These are phyloP conservation scores for Andricus curvator DNA, from an alignment of 2,888 invertebrate genomes.

Conservation along the genomic window DNA sequence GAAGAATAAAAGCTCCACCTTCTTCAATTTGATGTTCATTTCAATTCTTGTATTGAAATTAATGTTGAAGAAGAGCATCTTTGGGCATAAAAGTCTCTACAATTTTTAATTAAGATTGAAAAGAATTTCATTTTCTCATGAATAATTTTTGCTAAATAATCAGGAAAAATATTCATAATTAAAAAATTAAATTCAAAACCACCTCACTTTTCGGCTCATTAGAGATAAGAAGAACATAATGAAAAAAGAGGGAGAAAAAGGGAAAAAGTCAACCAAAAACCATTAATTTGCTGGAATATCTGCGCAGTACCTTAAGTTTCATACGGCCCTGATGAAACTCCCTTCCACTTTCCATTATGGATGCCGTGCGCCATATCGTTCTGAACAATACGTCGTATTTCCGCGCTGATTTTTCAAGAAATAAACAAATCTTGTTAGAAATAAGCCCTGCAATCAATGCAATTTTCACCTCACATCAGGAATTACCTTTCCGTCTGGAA, in stretches of 20 bases:
- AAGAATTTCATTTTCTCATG: no score
- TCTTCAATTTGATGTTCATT: background rate
- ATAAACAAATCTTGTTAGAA: slow-evolving; percentile 39
- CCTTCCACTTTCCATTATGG: slow-evolving; percentile 34
- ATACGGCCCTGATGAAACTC: slow-evolving; percentile 58
- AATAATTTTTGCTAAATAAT: no score
- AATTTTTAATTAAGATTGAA: no score
- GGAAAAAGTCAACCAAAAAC: no score
- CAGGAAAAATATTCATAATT: no score
- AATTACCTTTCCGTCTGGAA: background rate
- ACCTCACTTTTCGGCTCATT: no score
- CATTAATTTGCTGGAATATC: background rate
- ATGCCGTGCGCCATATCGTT: slow-evolving; percentile 67
- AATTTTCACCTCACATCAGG: background rate
- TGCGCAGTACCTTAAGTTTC: background rate
- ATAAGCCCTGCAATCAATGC: background rate
- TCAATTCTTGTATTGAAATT: background rate
- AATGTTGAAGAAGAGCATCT: background rate
- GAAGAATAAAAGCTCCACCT: background rate
- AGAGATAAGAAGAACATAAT: no score
- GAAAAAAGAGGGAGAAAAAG: no score
- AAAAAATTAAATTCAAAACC: no score
- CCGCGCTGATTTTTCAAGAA: slow-evolving; percentile 44
- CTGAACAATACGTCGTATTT: slow-evolving; percentile 48
- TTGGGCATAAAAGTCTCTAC: background rate